These are phyloP conservation scores for Matsumurasca onukii DNA, from an alignment of 1,140 invertebrate species.

Conservation along the genomic window DNA sequence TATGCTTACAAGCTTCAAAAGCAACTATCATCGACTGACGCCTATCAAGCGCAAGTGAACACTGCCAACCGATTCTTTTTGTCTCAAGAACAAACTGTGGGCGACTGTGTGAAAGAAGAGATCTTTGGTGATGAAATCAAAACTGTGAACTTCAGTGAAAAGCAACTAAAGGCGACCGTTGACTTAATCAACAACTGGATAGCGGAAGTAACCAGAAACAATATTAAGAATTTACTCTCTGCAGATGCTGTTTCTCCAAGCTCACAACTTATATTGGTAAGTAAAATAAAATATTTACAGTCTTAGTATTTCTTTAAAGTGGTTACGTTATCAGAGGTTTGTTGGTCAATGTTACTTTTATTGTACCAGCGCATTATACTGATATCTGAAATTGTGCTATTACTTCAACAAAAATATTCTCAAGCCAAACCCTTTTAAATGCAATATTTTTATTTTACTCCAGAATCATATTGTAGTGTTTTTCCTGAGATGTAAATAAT, in stretches of 20 bases:
- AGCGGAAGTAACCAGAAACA: conserved; percentile 67
- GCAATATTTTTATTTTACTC: too few species aligned
- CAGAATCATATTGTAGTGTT: too few species aligned
- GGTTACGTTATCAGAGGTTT: too few species aligned
- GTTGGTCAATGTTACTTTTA: too few species aligned
- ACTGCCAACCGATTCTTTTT: conserved; percentile 78
- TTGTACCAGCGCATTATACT: too few species aligned
- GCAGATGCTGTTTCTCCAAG: conserved; percentile 56
- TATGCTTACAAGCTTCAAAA: conserved; percentile 65
- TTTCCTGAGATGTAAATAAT: too few species aligned
- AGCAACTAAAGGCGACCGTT: conserved; percentile 48
- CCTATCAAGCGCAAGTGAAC: conserved; percentile 57
- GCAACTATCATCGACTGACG: conserved; percentile 47
- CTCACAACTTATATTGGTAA: conserved; percentile 71
- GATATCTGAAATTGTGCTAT: too few species aligned
- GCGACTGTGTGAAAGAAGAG: conserved; percentile 64
- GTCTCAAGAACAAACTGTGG: conserved; percentile 49
- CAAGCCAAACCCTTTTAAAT: too few species aligned
- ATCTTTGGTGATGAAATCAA: conserved; percentile 68
- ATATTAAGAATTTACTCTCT: conserved; percentile 75
- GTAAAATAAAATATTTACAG: too few species aligned
- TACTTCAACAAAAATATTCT: too few species aligned
- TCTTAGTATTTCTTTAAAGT: too few species aligned
- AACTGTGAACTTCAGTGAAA: conserved; percentile 65
- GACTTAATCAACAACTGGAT: conserved; percentile 79